Percentiles rank a stretch among this genome's conserved stretches.
Conservation (phyloP, 1,140 invertebrate species). For the Atta colombica region DNA sequence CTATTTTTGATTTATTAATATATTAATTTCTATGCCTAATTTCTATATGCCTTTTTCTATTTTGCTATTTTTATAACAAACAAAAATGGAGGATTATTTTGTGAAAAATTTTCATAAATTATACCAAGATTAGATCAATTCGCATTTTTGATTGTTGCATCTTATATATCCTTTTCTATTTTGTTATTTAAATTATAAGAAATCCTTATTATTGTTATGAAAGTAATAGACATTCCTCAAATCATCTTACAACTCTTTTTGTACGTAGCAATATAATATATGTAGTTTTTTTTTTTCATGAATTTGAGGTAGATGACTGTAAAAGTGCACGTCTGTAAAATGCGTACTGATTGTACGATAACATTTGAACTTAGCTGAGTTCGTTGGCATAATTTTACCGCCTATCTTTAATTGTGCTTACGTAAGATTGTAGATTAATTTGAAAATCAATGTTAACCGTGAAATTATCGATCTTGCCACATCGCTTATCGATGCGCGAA, state of each 20-base stretch:
- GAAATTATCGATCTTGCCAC: slow-evolving; percentile 17
- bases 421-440: slow-evolving; percentile 54
- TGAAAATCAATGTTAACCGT: slow-evolving; percentile 7
- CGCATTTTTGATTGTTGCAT: no score
- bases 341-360: slow-evolving; percentile 33
- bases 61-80: no score
- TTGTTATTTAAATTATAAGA: no score
- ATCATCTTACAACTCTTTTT: background rate
- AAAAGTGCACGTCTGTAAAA: slow-evolving; percentile 30
- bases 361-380: slow-evolving; percentile 62
- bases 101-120: no score
- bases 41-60: no score
- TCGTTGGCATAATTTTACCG: slow-evolving; percentile 62
- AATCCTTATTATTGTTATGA: no score
- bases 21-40: no score
- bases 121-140: no score
- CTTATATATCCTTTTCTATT: no score
- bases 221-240: background rate
- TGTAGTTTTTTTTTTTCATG: slow-evolving; percentile 12
- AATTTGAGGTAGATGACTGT: background rate
- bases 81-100: no score
- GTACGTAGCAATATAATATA: background rate
- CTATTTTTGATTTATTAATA: no score
- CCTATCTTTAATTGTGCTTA: slow-evolving; percentile 58
- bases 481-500: slow-evolving; percentile 3